Evolutionary conservation across 1,140 invertebrate species (phyloP), one percentile per base, ranked within the genome.

Genomic region (Meteorus sp.): DNA sequence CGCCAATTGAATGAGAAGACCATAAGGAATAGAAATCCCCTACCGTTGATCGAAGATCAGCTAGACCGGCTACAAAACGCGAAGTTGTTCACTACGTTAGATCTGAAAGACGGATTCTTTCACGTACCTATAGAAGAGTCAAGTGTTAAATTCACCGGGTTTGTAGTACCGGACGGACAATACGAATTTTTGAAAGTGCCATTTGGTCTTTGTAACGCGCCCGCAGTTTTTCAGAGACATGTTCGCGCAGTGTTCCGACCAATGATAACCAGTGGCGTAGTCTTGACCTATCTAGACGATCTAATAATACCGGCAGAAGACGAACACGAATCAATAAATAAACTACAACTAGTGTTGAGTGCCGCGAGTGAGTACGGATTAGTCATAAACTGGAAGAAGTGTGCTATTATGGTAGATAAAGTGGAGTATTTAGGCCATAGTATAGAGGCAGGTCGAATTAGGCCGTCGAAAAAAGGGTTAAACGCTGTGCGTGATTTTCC

Each of bases 181-280:
- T 78, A 52, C 45, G 56, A 77, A 43, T 76, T 63, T 48, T 17
- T 27, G 11, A 57, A 57, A 13, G 51, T 76, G 20, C 73, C 74
- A 2, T 78, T 74, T 59, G 77, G 74, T 3, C 47, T 76, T 0
- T 57, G 50, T 8, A 71, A 68, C 59, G 27, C 41, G 5, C 54
- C 54, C 13, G 11, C 29, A 8, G 11, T 19, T 33, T 47, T 56
- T 22, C 54, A 71, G 29, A 48, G 63, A 60, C 41, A 70, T 22
- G 68, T 75, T 20, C 64, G 70, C 37, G 29, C 22, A 7, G 55
- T 75, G 5, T 65, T 78, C 6, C 11, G 33, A 9, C 25, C 27
- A 29, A 45, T 55, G 13, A 50, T 56, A 27, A 27, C 15, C 25
- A n/a, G 41, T 19, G 35, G 44, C 7, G 25, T 33, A 1, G 33